phyloP scores from a whole-genome alignment of 2,797 vertebrate genomes.

The Muscicapa striata region DNA sequence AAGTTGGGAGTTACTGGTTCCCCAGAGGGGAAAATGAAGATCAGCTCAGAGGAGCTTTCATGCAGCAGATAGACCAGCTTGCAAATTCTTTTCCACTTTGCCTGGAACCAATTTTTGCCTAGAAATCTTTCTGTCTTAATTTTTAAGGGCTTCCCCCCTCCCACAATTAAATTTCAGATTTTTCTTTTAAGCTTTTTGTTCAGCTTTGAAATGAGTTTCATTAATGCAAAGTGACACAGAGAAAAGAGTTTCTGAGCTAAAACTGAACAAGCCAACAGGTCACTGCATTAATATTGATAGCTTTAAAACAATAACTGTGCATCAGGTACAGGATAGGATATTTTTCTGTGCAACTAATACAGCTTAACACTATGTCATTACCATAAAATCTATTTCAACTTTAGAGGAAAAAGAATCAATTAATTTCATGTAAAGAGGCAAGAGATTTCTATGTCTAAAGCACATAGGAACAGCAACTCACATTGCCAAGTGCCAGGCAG shows the following conservation, averaged over 20 bases:
- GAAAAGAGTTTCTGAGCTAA: neutral
- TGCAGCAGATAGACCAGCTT: neutral
- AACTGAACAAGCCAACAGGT: neutral
- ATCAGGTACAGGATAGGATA: neutral
- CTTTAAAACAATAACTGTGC: neutral
- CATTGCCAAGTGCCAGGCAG: neutral
- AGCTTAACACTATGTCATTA: neutral
- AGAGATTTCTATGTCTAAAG: neutral
- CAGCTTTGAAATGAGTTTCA: neutral
- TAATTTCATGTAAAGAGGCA: neutral
- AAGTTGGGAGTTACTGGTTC: neutral
- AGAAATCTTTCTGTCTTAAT: neutral
- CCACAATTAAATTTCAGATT: neutral
- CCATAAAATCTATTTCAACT: neutral
- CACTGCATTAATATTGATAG: neutral
- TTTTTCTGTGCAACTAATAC: neutral
- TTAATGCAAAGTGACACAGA: neutral
- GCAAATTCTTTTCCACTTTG: neutral
- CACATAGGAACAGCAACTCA: neutral
- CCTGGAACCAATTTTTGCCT: neutral
- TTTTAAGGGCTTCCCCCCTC: neutral
- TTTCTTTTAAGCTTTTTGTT: neutral
- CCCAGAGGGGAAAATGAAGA: fast-evolving
- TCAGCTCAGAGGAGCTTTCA: neutral
- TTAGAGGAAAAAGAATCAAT: neutral